A percentile compares a stretch with the other conserved stretches of the same genome.
These are phyloP conservation scores for Cercopithecus mona DNA, from an alignment of 2,113 vertebrate species.

Conservation along the genomic window DNA sequence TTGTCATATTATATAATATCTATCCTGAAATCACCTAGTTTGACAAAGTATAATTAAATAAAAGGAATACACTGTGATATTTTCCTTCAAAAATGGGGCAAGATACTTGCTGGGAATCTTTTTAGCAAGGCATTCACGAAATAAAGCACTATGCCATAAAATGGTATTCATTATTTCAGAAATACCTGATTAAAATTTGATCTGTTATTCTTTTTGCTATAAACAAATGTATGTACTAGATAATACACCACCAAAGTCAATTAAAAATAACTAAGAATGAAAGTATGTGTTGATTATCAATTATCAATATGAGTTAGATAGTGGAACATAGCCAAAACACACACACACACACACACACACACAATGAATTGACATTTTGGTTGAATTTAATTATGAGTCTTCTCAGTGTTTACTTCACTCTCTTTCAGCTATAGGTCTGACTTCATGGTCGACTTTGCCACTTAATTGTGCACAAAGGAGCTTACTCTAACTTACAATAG, in stretches of 20 bases:
- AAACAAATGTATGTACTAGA: not conserved
- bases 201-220: not conserved
- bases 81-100: not conserved
- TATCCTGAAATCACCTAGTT: not conserved
- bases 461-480: not conserved
- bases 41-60: constrained; percentile 1
- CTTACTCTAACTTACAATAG: not conserved
- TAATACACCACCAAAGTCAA: not conserved
- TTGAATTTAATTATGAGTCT: not conserved
- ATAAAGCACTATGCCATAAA: not conserved
- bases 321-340: not conserved
- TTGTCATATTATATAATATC: not conserved
- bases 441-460: not conserved
- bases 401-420: not conserved
- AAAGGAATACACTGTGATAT: not conserved
- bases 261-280: not conserved
- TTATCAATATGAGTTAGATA: not conserved
- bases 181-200: not conserved
- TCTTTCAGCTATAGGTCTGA: not conserved
- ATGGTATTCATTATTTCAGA: not conserved
- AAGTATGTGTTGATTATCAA: not conserved
- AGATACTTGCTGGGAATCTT: not conserved
- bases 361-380: not conserved
- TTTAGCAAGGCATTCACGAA: not conserved
- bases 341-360: too few relatives aligned